Conservation (phyloP, 2,888 invertebrate genomes). For the Pachydiplax longipennis region DNA sequence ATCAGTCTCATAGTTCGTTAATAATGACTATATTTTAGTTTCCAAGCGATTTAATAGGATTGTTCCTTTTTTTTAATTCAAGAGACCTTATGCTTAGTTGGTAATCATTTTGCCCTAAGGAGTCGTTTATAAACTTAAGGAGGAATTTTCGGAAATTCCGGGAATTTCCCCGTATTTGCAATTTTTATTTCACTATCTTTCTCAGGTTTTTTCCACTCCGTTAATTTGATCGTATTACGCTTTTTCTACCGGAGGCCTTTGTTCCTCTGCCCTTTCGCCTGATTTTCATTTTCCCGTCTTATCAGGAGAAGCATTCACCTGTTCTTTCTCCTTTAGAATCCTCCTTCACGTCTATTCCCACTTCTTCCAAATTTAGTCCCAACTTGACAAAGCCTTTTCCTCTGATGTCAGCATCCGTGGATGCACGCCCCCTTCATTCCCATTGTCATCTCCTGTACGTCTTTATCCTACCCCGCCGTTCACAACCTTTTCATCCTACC, state of each 20-base stretch:
- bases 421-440: neutral
- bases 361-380: neutral
- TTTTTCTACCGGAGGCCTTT: neutral
- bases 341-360: neutral
- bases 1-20: no score
- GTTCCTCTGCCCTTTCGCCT: neutral
- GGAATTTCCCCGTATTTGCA: no score
- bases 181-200: no score
- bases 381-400: neutral
- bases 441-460: neutral
- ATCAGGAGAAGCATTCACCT: neutral
- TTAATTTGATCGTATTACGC: neutral
- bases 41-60: no score
- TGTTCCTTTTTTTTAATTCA: no score
- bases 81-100: no score
- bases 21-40: no score
- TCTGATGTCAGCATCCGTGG: neutral
- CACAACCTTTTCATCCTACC: neutral
- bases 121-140: no score
- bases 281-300: neutral
- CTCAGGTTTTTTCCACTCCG: no score
- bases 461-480: neutral
- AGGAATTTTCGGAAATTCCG: no score
- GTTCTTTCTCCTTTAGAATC: neutral
- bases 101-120: no score